Percentiles rank a stretch among this genome's conserved stretches.
These are phyloP conservation scores for Rhynchotus rufescens DNA, from an alignment of 2,797 vertebrate species.

Conservation along the genomic window DNA sequence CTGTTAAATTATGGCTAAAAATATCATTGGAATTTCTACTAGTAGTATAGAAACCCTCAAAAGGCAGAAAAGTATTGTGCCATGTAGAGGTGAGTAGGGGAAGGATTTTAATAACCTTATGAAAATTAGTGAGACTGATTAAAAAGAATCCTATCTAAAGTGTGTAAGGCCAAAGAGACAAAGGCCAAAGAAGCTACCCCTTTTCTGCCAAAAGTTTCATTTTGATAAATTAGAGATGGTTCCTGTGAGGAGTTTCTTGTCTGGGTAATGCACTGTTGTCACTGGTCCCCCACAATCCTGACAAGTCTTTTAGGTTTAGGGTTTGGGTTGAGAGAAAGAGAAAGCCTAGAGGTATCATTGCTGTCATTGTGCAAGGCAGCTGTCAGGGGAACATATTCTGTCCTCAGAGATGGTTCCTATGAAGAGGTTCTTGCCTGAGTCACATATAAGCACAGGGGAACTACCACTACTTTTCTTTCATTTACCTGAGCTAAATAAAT, in stretches of 20 bases:
- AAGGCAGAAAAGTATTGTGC: background rate
- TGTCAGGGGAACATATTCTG: too few species aligned
- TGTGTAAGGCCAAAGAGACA: background rate
- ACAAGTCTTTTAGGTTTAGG: too few species aligned
- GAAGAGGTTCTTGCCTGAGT: too few species aligned
- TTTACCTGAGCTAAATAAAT: background rate
- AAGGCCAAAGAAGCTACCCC: background rate
- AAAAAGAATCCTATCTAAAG: background rate
- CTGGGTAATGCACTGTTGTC: too few species aligned
- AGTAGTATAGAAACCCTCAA: background rate
- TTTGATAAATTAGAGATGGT: background rate
- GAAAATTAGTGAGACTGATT: background rate
- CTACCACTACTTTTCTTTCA: background rate
- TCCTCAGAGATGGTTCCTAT: too few species aligned
- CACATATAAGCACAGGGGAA: background rate
- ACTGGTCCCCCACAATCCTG: too few species aligned
- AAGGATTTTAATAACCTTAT: background rate
- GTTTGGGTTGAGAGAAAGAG: too few species aligned
- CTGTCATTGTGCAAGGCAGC: too few species aligned
- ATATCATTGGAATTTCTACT: background rate
- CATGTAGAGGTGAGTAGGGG: accelerated
- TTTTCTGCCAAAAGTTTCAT: background rate
- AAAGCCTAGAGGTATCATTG: too few species aligned
- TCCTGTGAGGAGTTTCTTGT: too few species aligned
- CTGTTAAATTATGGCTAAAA: background rate